Evolutionary conservation across 1,140 invertebrate genomes (phyloP), one percentile per base, ranked within the genome.

Genomic region (Drosophila baimaii): DNA sequence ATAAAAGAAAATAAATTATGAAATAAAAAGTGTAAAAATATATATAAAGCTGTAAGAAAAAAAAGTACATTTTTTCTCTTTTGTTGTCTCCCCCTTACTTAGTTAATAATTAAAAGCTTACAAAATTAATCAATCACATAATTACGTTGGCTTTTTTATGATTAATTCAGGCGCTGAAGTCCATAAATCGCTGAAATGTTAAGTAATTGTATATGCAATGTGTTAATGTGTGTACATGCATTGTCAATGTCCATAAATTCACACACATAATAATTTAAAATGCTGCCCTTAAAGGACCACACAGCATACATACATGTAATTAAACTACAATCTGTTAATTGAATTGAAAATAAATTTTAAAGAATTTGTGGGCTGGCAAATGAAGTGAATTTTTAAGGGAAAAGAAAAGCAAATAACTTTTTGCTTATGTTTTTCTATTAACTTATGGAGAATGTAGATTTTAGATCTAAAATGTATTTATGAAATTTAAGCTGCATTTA

Each of bases 41-140:
- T n/a, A n/a, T n/a, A n/a, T n/a, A n/a, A n/a, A n/a, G n/a, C n/a
- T n/a, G n/a, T n/a, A n/a, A n/a, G n/a, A n/a, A n/a, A n/a, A n/a
- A n/a, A n/a, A n/a, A n/a, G n/a, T n/a, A n/a, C n/a, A n/a, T n/a
- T n/a, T n/a, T n/a, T n/a, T n/a, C n/a, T n/a, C n/a, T n/a, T n/a
- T n/a, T n/a, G n/a, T n/a, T n/a, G n/a, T n/a, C n/a, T n/a, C n/a
- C n/a, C n/a, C n/a, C n/a, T n/a, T n/a, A n/a, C n/a, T n/a, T 19
- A 27, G n/a, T 19, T 31, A 23, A 29, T 49, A 7, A 47, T 37
- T 59, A 35, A 35, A 35, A 27, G 6, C 10, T 62, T 63, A 25
- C 27, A 43, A 43, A 43, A 41, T 31, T 6, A 19, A 64, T 64
- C 62, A 61, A 64, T 64, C 37, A 33, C 31, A 59, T 43, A 66